Evolutionary conservation across 2,113 vertebrate species (phyloP), one percentile per base, ranked within the genome.

Genomic region (Hypomesus transpacificus): DNA sequence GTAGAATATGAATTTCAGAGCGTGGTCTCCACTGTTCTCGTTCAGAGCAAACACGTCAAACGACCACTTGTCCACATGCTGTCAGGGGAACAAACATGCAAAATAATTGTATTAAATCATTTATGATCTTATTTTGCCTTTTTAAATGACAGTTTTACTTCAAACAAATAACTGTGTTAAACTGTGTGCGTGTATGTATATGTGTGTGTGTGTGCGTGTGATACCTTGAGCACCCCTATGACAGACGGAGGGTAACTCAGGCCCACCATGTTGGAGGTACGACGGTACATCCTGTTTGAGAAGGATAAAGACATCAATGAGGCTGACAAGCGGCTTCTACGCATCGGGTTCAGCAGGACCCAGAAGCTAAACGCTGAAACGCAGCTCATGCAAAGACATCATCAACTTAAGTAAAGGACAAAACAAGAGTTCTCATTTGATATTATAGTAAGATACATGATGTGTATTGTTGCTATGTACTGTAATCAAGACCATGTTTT

Each of bases 221-320:
- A 84, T 96, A 98, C 97, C 96, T 99, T 99, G 53, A 99, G 89
- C 73, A 94, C 95, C 83, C 92, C 93, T 86, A 98, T 98, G 81
- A 98, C 97, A 80, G 94, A 90, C 51, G 96, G 82, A 8, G 97
- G 97, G 84, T 98, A 99, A 88, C 96, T 98, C 82, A 99, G 92
- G 80, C 97, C 97, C 70, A 98, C 95, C 97, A 99, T 97, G 87
- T 98, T 98, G 79, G 97, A 99, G 75, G 96, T 98, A 52, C 97
- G 89, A 61, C 97, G 91, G 85, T 99, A 99, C 97, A 99, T 99
- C 90, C 97, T 99, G 90, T 79, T 75, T 57, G 85, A 87, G 87
- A 21, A 39, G 92, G 88, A 93, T 78, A 92, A 90, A 85, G 75
- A 87, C 80, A 87, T 87, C 75, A 89, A 80, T 81, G 66, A 77